Percentiles rank a stretch among this genome's conserved stretches.
Evolutionary conservation across 2,888 invertebrate species (phyloP).

Genomic region (Metallyticus violacea): DNA sequence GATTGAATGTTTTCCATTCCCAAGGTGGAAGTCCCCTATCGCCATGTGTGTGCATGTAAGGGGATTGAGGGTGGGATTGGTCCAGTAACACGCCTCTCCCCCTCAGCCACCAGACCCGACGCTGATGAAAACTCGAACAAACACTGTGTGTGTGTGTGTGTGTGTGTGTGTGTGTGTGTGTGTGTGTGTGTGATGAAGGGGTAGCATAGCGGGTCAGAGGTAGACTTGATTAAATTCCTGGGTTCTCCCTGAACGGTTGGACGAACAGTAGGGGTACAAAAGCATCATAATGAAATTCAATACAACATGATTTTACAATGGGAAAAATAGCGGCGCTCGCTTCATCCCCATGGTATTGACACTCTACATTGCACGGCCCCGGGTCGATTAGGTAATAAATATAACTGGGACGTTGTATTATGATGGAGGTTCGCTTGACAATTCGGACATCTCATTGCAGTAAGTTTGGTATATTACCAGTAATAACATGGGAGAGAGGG

Average conservation of each 20-base stretch:
- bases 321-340: neutral
- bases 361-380: neutral
- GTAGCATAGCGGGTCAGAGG: neutral
- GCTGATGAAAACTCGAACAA: neutral
- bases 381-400: neutral
- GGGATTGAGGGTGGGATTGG: neutral
- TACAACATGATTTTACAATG: constrained; percentile 20
- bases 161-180: no score
- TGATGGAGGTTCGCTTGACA: neutral
- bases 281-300: constrained; percentile 12
- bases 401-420: neutral
- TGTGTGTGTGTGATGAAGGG: neutral
- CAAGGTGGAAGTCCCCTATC: neutral
- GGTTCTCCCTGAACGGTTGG: neutral
- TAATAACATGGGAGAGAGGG: neutral
- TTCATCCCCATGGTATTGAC: neutral
- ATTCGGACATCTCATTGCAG: neutral
- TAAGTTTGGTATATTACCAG: neutral
- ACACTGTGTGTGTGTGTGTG: neutral
- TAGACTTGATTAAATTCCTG: constrained; percentile 21
- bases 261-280: neutral
- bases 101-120: neutral
- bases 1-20: neutral
- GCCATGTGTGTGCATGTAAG: neutral
- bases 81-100: neutral